A percentile compares a stretch with the other conserved stretches of the same genome.
These are phyloP conservation scores for Drepana arcuata DNA, from an alignment of 1,140 invertebrate species.

Conservation along the genomic window DNA sequence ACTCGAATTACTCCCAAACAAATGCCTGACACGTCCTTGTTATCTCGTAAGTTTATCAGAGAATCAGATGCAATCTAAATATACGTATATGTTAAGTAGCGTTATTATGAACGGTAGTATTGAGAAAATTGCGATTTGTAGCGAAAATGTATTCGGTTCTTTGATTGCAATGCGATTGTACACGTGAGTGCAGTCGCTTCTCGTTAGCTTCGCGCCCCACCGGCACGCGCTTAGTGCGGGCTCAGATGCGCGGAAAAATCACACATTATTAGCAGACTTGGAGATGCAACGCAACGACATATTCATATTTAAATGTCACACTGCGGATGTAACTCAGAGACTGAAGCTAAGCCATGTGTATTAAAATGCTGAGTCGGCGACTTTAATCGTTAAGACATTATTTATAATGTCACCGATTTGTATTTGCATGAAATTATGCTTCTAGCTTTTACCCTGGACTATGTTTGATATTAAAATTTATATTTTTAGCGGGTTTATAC, in stretches of 20 bases:
- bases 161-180: conserved; percentile 18
- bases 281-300: conserved; percentile 33
- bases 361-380: conserved; percentile 15
- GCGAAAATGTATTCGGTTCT: too few relatives aligned
- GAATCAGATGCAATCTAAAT: conserved; percentile 18
- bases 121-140: too few relatives aligned
- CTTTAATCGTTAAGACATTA: too few relatives aligned
- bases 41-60: conserved; percentile 36
- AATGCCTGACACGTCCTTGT: conserved; percentile 41
- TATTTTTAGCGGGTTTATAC: too few relatives aligned
- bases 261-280: conserved; percentile 49
- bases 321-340: conserved; percentile 27
- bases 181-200: conserved; percentile 1
- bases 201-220: conserved; percentile 1
- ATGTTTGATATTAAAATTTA: too few relatives aligned
- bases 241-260: conserved; percentile 64
- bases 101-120: too few relatives aligned
- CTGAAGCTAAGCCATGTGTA: conserved; percentile 44
- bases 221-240: conserved; percentile 8
- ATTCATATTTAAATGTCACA: conserved; percentile 67
- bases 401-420: too few relatives aligned
- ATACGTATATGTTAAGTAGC: too few relatives aligned
- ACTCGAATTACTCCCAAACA: conserved; percentile 49
- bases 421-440: too few relatives aligned
- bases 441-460: too few relatives aligned